Evolutionary conservation across 2,888 invertebrate genomes (phyloP).

Genomic region (Meandrusa payeni): DNA sequence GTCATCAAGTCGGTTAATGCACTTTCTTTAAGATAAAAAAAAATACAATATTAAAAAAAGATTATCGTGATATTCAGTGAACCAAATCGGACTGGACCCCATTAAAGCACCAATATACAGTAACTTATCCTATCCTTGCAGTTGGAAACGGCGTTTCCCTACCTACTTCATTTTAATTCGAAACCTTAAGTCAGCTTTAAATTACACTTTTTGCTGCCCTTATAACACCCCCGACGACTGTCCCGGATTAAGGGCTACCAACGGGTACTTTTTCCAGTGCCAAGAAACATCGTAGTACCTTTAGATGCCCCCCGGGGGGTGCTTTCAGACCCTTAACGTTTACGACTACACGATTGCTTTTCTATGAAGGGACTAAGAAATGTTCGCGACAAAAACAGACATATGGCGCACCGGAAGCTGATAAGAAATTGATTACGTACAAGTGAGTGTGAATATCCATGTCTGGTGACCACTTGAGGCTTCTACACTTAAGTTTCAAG

Average conservation of each 20-base stretch:
- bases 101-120: slow-evolving; percentile 24
- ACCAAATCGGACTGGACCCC: slow-evolving; percentile 9
- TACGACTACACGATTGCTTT: slow-evolving; percentile 84
- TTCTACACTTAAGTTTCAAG: slow-evolving; percentile 15
- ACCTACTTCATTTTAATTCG: slow-evolving; percentile 76
- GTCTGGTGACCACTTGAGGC: slow-evolving; percentile 36
- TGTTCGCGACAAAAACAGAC: slow-evolving; percentile 65
- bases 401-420: slow-evolving; percentile 62
- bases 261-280: slow-evolving; percentile 72
- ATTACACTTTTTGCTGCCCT: slow-evolving; percentile 76
- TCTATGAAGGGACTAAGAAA: slow-evolving; percentile 74
- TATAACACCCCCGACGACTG: slow-evolving; percentile 71
- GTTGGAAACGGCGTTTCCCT: slow-evolving; percentile 27
- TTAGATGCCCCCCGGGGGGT: slow-evolving; percentile 81
- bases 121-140: slow-evolving; percentile 15
- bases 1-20: too few species aligned
- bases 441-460: slow-evolving; percentile 41
- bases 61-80: slow-evolving; percentile 3
- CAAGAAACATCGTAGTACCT: slow-evolving; percentile 72
- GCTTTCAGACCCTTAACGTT: slow-evolving; percentile 81
- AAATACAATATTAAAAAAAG: slow-evolving; percentile 2
- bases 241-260: slow-evolving; percentile 68
- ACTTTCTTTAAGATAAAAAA: too few species aligned
- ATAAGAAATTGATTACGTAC: slow-evolving; percentile 54
- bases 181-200: slow-evolving; percentile 78